Evolutionary conservation across 2,888 invertebrate genomes (phyloP).

Genomic region (Eupelmus urozonus): DNA sequence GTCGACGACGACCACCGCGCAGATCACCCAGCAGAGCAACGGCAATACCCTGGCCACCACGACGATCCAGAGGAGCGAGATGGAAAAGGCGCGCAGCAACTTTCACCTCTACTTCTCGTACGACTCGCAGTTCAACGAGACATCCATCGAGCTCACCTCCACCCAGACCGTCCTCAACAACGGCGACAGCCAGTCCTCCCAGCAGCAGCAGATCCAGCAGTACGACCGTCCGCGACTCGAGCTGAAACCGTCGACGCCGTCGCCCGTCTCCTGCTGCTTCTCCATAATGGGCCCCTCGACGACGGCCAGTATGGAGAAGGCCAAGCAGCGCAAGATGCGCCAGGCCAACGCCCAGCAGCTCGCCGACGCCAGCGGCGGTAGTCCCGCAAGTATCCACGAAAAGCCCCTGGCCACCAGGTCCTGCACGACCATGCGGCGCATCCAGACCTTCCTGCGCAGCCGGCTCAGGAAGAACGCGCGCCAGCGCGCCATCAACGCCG

Average conservation of each 20-base stretch:
- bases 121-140: conserved; percentile 69
- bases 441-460: conserved; percentile 70
- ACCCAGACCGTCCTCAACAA: conserved; percentile 59
- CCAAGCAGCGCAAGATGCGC: conserved; percentile 47
- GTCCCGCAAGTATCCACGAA: conserved; percentile 16
- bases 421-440: conserved; percentile 71
- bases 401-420: conserved; percentile 24
- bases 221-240: conserved; percentile 62
- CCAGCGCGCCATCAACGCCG: conserved; percentile 65
- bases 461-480: conserved; percentile 68
- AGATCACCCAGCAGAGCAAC: conserved; percentile 46
- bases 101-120: conserved; percentile 74
- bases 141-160: conserved; percentile 71
- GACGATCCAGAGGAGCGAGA: conserved; percentile 28
- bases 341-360: conserved; percentile 29
- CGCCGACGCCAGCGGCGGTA: conserved; percentile 27
- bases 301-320: conserved; percentile 54
- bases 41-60: conserved; percentile 38
- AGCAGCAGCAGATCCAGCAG: conserved; percentile 39
- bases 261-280: conserved; percentile 75
- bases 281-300: conserved; percentile 67
- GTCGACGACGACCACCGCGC: conserved; percentile 44
- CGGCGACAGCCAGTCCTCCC: conserved; percentile 18
- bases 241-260: conserved; percentile 72
- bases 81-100: conserved; percentile 64